Evolutionary conservation across 2,888 invertebrate genomes (phyloP), one percentile per base, ranked within the genome.

Genomic region (Hofmannophila pseudospretella): DNA sequence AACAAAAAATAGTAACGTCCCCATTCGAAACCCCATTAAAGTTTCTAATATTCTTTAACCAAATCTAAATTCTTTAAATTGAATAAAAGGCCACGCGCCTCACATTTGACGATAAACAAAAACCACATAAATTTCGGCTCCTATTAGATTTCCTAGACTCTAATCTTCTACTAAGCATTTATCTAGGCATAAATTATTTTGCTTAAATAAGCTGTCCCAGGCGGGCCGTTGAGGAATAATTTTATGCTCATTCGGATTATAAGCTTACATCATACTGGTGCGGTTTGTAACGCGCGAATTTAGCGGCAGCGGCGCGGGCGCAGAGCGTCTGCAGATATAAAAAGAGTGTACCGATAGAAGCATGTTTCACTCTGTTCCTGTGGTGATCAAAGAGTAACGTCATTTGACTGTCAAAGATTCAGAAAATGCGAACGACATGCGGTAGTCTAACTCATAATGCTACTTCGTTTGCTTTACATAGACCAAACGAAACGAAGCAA

Each of bases 131-230:
- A 81, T 80, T 69, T 58, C 59, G 53, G 61, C 66, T 75, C 67
- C 67, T 76, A 78, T 79, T 78, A 67, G 64, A 73, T 80, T 73
- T 57, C 57, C 54, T 64, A 64, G 49, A 52, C 56, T 47, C 63
- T 80, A 81, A 81, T 81, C 77, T 74, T 52, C 51, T 35, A 47
- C 47, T 54, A 38, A 52, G 56, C 54, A 60, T 44, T 62, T 75
- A 80, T 82, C 75, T 72, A 56, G 43, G 67, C 61, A 81, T 84
- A 79, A 73, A 81, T 82, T 70, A 77, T 75, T 67, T 59, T 51
- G 57, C 54, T 64, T 53, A 67, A 71, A 73, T 69, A 74, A 71
- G 61, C 65, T 54, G 65, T 69, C 76, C 75, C 74, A 50, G 58
- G 67, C 53, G 76, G 58, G 56, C 47, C 57, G 48, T 68, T 49